Evolutionary conservation across 2,797 vertebrate genomes (phyloP).

Genomic region (Danio tinwini): DNA sequence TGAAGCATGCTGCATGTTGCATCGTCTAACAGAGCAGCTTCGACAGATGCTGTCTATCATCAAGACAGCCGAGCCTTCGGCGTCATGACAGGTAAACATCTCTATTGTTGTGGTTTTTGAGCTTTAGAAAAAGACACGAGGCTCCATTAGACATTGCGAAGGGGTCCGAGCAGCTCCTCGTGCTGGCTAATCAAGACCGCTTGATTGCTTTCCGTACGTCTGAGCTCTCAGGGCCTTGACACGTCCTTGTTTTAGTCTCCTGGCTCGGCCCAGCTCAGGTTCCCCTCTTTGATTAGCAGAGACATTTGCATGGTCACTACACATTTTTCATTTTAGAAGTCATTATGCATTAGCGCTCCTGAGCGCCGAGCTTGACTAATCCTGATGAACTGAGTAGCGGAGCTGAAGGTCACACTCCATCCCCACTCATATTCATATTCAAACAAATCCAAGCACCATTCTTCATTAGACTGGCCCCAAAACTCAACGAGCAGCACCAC

Average conservation of each 20-base stretch:
- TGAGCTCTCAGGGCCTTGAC: constrained; percentile 93
- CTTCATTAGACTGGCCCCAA: constrained; percentile 89
- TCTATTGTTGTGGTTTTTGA: constrained; percentile 31
- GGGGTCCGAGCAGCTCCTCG: constrained; percentile 84
- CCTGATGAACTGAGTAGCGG: constrained; percentile 99
- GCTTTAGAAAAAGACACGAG: constrained; percentile 1
- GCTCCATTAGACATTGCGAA: constrained; percentile 71
- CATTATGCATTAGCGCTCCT: constrained; percentile 99
- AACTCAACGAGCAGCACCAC: constrained; percentile 64
- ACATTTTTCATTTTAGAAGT: constrained; percentile 99
- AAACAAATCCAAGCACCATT: constrained; percentile 98
- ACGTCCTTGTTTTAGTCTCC: constrained; percentile 99
- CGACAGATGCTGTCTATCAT: constrained; percentile 34
- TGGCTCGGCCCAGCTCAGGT: constrained; percentile 85
- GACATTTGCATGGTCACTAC: constrained; percentile 99
- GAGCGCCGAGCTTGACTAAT: constrained; percentile 99
- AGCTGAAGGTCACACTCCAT: constrained; percentile 99
- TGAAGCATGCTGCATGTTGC: background rate
- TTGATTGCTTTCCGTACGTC: constrained; percentile 99
- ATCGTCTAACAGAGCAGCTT: constrained; percentile 20
- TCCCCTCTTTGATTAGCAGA: constrained; percentile 99
- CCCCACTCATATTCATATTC: constrained; percentile 99
- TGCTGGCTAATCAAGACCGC: constrained; percentile 92
- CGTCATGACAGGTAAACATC: constrained; percentile 42
- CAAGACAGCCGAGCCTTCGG: constrained; percentile 6